Base-by-base conservation (phyloP, 2,113 vertebrate genomes). In the Aix galericulata region DNA sequence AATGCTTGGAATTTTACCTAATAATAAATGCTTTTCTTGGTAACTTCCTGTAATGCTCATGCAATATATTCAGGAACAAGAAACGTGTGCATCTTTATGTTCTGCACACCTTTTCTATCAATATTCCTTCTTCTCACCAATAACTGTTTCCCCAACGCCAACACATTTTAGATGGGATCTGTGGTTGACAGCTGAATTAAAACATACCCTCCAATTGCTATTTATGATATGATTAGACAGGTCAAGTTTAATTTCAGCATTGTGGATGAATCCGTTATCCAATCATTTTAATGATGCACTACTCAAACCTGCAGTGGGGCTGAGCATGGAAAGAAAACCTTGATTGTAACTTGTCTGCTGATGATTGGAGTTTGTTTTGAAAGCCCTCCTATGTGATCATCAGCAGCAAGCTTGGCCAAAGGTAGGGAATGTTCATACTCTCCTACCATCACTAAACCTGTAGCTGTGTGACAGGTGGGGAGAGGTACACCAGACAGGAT, bases 211-310 rank as follows among this genome's bases (percentile, higher is more conserved):
- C 31, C 86, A 76, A 66, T 42, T 87, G 64, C 83, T 91, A 48
- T 55, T 78, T 91, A n/a, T 17, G 4, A 69, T 38, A 46, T 68
- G 59, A 96, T 62, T 80, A 95, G 42, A 56, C 74, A 88, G 92
- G 92, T 91, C 93, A 96, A 91, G 88, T 84, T 89, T 81, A 67
- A 92, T 58, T 83, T 79, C 94, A 79, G 86, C 74, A 81, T 56
- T 27, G 8, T 85, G 68, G 81, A 62, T 63, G 67, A 86, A 91
- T 89, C 83, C 77, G 89, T 76, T 94, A 96, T 93, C 88, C 91
- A 96, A 82, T 97, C 96, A 96, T 86, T 94, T 87, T 95, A 96
- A 96, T 93, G 91, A 84, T 46, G 95, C 56, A 40, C 34, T 95
- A 46, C 42, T 56, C 55, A 38, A 97, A 90, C 44, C 88, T 95